Evolutionary conservation across 1,140 invertebrate species (phyloP).

Genomic region (Scaptomyza montana): DNA sequence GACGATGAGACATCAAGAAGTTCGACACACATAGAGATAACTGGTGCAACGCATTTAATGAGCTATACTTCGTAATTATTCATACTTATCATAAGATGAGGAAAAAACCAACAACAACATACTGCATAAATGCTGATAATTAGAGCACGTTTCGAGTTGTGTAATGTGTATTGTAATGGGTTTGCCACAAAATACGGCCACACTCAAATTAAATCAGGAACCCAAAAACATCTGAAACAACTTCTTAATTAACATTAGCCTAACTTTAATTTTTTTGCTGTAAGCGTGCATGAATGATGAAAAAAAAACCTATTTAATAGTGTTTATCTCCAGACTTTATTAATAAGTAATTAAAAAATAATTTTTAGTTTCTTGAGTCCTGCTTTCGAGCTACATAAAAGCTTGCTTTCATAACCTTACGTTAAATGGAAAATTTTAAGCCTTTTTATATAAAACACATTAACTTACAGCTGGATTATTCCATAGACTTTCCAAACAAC

Average conservation of each 20-base stretch:
- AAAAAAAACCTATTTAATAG: no score
- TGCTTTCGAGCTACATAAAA: no score
- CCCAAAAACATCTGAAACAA: no score
- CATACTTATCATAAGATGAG: not conserved
- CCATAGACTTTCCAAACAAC: not conserved
- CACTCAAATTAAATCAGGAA: slow-evolving; percentile 43
- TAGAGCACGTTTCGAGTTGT: not conserved
- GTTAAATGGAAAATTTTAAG: no score
- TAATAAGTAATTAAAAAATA: no score
- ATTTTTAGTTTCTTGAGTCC: no score
- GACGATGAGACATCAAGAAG: slow-evolving; percentile 13
- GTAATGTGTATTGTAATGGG: slow-evolving; percentile 6
- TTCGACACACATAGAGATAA: slow-evolving; percentile 23
- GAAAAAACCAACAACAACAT: not conserved
- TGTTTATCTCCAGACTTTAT: no score
- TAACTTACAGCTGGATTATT: not conserved
- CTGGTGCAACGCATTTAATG: slow-evolving; percentile 16
- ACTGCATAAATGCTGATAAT: slow-evolving; percentile 5
- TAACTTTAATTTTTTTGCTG: no score
- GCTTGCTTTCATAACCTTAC: no score
- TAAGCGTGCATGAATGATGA: no score
- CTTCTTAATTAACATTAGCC: no score
- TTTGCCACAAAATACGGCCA: slow-evolving; percentile 17
- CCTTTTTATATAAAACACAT: no score
- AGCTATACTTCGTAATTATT: slow-evolving; percentile 35